Base-by-base conservation (phyloP, 1,140 invertebrate species). In the Drosophila subobscura region DNA sequence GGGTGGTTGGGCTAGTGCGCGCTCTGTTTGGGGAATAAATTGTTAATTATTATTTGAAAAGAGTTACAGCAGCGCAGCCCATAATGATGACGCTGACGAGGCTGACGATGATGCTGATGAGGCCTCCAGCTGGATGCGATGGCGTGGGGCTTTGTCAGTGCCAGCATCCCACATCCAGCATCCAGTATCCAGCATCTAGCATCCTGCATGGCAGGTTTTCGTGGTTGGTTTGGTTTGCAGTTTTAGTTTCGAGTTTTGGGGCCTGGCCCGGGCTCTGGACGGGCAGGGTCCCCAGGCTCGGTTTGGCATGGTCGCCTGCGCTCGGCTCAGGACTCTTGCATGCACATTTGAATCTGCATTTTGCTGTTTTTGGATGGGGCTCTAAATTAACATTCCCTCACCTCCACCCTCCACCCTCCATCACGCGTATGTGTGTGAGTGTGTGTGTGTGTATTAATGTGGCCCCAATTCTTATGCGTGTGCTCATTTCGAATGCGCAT, bases 11-110 rank as follows among this genome's bases (percentile, higher is more conserved):
- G 61, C 16, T 20, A 23, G 40, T 67, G 64, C 64, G 59, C 56
- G 64, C 64, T 65, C 66, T 88, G 78, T 88, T 88, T 88, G 83
- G 83, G 83, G 83, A 88, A 88, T 88, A 88, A 88, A 88, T 88
- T 88, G 83, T 88, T 88, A 88, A 88, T 88, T 88, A 88, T 88
- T 88, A 88, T 88, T 88, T 88, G 83, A 88, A 88, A 88, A 88
- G 83, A 88, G 83, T 88, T 88, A 88, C 83, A 89, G 75, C 83
- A 47, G 56, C 53, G 53, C 57, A 60, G 53, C 72, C 72, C 54
- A 42, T 64, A 75, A 68, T 75, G 53, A 61, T 64, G 47, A 37
- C 71, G 54, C 47, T 44, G 49, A 47, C 47, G 72, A 53, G 64
- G 57, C 66, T 65, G 74, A 77, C 65, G 66, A 53, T 54, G 50